Evolutionary conservation across 1,140 invertebrate species (phyloP).

Genomic region (Forficula auricularia): DNA sequence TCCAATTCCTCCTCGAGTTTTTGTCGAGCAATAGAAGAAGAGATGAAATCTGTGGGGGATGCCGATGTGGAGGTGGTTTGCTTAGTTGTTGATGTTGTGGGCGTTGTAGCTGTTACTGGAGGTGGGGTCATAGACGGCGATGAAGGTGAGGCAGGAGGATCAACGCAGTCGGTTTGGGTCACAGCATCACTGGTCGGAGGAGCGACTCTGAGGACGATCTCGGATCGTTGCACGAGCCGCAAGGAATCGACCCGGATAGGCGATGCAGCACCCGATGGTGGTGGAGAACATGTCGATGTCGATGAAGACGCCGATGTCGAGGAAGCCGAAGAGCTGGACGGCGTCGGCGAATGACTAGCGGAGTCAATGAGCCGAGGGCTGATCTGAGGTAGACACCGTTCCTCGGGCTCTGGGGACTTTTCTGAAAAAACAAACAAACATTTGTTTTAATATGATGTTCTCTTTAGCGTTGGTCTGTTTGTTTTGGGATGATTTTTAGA

Average conservation of each 20-base stretch:
- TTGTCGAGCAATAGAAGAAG: constrained; percentile 20
- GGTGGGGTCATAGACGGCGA: neutral
- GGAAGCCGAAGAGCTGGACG: constrained; percentile 16
- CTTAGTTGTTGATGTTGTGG: neutral
- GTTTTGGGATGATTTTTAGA: no score
- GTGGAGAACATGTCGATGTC: constrained; percentile 13
- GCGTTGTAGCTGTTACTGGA: neutral
- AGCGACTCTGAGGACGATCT: constrained; percentile 39
- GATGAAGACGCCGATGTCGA: constrained; percentile 20
- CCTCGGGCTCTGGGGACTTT: no score
- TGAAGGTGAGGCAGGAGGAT: neutral
- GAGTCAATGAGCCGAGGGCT: no score
- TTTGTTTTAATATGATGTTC: no score
- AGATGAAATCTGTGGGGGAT: neutral
- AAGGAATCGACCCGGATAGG: constrained; percentile 30
- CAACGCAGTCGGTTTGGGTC: constrained; percentile 35
- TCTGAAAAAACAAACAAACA: no score
- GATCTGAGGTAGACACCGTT: no score
- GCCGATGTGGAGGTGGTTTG: constrained; percentile 5
- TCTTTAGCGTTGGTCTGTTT: no score
- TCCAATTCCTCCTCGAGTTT: constrained; percentile 62
- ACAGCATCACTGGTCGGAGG: constrained; percentile 38
- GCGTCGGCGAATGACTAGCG: no score
- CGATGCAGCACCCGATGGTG: constrained; percentile 14
- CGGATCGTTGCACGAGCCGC: constrained; percentile 38